phyloP scores from a whole-genome alignment of 2,888 invertebrate genomes.

The Panzeria rudis region DNA sequence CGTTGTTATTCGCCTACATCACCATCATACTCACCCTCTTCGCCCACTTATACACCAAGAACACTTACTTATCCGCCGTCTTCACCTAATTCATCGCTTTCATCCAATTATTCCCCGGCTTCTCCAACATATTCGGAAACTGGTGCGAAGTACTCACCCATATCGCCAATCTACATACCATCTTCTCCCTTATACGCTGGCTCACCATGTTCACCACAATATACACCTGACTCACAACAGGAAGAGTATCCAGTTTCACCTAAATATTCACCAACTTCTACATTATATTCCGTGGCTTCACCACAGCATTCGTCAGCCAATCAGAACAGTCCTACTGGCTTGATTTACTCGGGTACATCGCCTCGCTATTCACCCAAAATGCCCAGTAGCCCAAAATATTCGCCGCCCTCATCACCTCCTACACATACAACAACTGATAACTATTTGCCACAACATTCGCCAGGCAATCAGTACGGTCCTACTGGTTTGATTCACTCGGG shows the following conservation, averaged over 20 bases:
- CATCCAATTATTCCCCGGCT: constrained; percentile 87
- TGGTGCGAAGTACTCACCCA: constrained; percentile 91
- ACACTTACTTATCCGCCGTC: constrained; percentile 88
- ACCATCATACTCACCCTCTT: constrained; percentile 87
- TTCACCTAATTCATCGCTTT: constrained; percentile 82
- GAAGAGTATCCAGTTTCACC: constrained; percentile 93
- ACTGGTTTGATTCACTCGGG: constrained; percentile 91
- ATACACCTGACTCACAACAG: constrained; percentile 93
- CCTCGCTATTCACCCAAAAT: constrained; percentile 87
- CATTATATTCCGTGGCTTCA: constrained; percentile 92
- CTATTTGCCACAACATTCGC: constrained; percentile 89
- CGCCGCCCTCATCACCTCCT: too few relatives aligned
- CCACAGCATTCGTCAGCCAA: constrained; percentile 90
- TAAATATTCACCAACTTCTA: constrained; percentile 91
- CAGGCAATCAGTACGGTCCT: constrained; percentile 88
- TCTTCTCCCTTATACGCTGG: constrained; percentile 91
- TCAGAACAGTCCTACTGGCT: constrained; percentile 88
- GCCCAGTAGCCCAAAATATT: constrained; percentile 92
- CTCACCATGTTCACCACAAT: constrained; percentile 92
- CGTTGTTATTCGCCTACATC: constrained; percentile 91
- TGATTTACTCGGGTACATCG: constrained; percentile 89
- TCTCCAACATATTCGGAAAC: constrained; percentile 93
- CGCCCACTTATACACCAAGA: constrained; percentile 88
- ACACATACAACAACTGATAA: too few relatives aligned
- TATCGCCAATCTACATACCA: constrained; percentile 92